These are phyloP conservation scores for Poecilus cupreus DNA, from an alignment of 2,888 invertebrate species.

Conservation along the genomic window DNA sequence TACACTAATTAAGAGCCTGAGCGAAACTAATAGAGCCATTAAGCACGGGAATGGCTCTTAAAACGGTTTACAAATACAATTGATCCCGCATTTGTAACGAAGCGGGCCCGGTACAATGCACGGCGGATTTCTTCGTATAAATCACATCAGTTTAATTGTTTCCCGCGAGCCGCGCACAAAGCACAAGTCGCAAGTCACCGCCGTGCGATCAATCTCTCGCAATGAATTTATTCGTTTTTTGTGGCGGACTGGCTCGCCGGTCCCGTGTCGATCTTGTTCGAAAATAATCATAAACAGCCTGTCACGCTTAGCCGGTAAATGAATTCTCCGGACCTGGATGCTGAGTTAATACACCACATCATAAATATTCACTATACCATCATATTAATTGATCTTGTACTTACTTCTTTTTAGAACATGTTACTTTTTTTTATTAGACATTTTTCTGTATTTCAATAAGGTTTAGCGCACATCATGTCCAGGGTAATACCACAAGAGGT, in stretches of 20 bases:
- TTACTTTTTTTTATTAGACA: no score
- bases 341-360: neutral
- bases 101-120: conserved; percentile 17
- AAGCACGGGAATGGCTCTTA: conserved; percentile 45
- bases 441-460: no score
- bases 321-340: conserved; percentile 14
- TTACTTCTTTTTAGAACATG: no score
- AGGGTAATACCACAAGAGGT: no score
- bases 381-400: neutral
- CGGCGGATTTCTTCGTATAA: conserved; percentile 45
- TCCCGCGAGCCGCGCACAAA: conserved; percentile 27
- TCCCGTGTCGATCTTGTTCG: conserved; percentile 33
- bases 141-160: conserved; percentile 49
- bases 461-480: no score
- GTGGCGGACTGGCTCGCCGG: neutral
- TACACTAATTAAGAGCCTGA: conserved; percentile 38
- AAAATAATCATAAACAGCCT: conserved; percentile 40
- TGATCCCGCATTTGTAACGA: conserved; percentile 50
- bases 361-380: neutral
- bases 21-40: conserved; percentile 54
- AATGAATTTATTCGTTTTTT: conserved; percentile 46
- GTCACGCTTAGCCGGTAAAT: conserved; percentile 28
- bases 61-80: conserved; percentile 54
- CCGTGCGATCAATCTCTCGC: conserved; percentile 34
- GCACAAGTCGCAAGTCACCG: conserved; percentile 46